phyloP scores from a whole-genome alignment of 2,888 invertebrate species.

The Agriopis aurantiaria region DNA sequence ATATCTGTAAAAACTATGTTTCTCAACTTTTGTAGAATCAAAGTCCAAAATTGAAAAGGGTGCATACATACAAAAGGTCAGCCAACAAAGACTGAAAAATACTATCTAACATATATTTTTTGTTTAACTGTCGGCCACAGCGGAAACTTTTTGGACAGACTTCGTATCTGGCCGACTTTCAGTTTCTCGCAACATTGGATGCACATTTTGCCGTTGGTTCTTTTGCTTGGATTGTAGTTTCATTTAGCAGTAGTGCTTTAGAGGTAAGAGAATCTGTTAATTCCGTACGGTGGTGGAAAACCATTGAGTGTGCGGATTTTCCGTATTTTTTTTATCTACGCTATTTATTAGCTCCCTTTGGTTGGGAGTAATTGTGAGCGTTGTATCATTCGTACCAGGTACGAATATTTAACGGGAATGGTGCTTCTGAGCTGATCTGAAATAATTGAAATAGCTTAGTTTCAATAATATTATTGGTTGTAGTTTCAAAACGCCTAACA shows the following conservation, averaged over 20 bases:
- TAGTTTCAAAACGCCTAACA: neutral
- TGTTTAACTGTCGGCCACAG: constrained; percentile 54
- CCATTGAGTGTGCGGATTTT: neutral
- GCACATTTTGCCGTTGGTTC: constrained; percentile 54
- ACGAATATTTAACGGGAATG: too few relatives aligned
- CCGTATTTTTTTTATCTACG: neutral
- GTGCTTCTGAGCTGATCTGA: too few relatives aligned
- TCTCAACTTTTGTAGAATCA: neutral
- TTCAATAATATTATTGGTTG: too few relatives aligned
- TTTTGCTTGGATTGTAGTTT: constrained; percentile 40
- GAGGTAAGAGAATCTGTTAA: neutral
- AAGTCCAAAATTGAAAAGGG: constrained; percentile 30
- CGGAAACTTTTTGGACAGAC: constrained; percentile 59
- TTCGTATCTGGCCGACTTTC: constrained; percentile 62
- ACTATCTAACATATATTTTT: constrained; percentile 42
- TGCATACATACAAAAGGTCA: constrained; percentile 54
- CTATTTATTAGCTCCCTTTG: too few relatives aligned
- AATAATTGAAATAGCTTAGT: too few relatives aligned
- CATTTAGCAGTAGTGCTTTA: constrained; percentile 27
- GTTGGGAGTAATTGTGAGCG: too few relatives aligned
- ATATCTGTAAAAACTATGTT: neutral
- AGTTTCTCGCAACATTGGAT: constrained; percentile 59
- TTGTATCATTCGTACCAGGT: too few relatives aligned
- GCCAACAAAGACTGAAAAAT: constrained; percentile 51
- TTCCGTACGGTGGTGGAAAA: neutral